Evolutionary conservation across 2,113 vertebrate species (phyloP).

Genomic region (Sorex araneus): DNA sequence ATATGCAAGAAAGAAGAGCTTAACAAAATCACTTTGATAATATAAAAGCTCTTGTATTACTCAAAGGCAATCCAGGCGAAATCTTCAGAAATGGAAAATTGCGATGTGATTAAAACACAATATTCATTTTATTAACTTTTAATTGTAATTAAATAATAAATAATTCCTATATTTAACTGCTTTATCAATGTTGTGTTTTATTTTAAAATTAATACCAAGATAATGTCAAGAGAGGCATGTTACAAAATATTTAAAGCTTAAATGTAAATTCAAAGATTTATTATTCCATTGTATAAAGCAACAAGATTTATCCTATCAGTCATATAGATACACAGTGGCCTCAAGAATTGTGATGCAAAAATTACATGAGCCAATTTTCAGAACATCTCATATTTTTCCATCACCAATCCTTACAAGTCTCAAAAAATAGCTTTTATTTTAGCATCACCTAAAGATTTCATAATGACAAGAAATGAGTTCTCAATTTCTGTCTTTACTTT

Average conservation of each 20-base stretch:
- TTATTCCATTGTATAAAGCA: not conserved
- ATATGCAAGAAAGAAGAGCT: not conserved
- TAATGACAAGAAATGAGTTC: not conserved
- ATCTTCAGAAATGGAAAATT: not conserved
- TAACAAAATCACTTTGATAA: not conserved
- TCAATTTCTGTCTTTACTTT: not conserved
- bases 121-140: conserved; percentile 14
- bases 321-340: not conserved
- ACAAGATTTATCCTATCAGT: not conserved
- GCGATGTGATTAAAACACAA: conserved; percentile 9
- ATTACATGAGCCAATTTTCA: not conserved
- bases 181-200: not conserved
- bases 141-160: not conserved
- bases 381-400: not conserved
- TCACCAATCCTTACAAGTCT: not conserved
- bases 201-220: conserved; percentile 42
- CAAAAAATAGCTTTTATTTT: not conserved
- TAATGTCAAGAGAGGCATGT: not conserved
- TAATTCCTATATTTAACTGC: not conserved
- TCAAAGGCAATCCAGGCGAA: not conserved
- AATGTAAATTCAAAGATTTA: not conserved
- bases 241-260: not conserved
- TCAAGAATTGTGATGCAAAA: too few relatives aligned
- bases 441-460: not conserved
- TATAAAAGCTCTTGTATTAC: not conserved